These are phyloP conservation scores for Mola mola DNA, from an alignment of 2,113 vertebrate species.

Conservation along the genomic window DNA sequence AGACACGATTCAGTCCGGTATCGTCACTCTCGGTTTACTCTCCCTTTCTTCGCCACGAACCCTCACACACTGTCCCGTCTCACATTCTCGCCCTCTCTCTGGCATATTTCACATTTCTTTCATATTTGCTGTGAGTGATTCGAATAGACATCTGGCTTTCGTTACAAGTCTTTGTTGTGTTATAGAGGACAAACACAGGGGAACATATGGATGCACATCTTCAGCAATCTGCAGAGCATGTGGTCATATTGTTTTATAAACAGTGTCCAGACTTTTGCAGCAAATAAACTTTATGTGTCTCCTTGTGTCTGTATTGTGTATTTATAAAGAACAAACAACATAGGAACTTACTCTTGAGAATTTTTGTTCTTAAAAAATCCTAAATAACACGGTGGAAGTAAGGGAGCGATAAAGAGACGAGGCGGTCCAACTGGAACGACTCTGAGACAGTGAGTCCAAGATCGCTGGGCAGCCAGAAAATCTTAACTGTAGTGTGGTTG, in stretches of 20 bases:
- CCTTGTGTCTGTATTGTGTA: not conserved
- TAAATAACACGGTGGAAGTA: too few species aligned
- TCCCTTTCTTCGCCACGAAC: not conserved
- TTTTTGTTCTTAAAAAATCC: too few species aligned
- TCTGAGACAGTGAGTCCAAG: too few species aligned
- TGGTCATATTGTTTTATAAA: conserved; percentile 57
- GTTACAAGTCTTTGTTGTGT: conserved; percentile 65
- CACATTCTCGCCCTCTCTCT: conserved; percentile 22
- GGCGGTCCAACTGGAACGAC: too few species aligned
- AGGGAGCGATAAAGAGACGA: too few species aligned
- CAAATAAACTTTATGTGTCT: conserved; percentile 27
- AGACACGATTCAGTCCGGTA: not conserved
- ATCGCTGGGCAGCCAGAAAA: too few species aligned
- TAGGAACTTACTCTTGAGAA: too few species aligned
- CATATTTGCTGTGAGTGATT: conserved; percentile 64
- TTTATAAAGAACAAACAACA: too few species aligned
- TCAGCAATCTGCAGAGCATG: conserved; percentile 56
- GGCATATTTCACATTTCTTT: conserved; percentile 71
- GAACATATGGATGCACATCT: conserved; percentile 38
- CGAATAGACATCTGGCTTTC: conserved; percentile 68
- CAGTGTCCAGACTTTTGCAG: conserved; percentile 48
- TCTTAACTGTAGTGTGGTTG: too few species aligned
- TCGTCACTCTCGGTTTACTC: not conserved
- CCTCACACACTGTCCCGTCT: not conserved
- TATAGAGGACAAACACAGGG: conserved; percentile 36